Base-by-base conservation (phyloP, 2,888 invertebrate genomes). In the Nephrocerus scutellatus region DNA sequence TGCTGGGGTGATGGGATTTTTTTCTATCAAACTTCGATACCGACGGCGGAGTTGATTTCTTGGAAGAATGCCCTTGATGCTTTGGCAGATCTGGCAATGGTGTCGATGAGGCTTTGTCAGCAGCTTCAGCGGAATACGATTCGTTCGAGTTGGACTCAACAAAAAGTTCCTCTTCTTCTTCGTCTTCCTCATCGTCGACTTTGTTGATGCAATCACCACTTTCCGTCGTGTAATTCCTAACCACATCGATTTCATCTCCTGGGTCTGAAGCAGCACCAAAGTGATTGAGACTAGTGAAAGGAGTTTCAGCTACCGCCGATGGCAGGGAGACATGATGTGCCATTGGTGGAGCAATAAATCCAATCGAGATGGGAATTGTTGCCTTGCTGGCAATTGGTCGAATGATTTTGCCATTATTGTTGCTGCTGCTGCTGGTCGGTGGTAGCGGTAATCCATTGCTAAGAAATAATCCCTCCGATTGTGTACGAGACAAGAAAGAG, bases 401-500 rank as follows among this genome's bases (percentile, higher is more conserved):
- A 45, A 76, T 72, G 25, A 76, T 64, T 55, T 70, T 71, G 14
- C 38, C 43, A 40, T 51, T 49, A 45, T 39, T 41, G 14, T 22
- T 32, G 22, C 25, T 36, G 25, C n/a, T 45, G 20, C 36, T 41
- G 30, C 39, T 19, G 30, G 20, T 33, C 20, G 6, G 44, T 19
- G 32, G 29, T 22, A 38, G 40, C 37, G 45, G 32, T 19, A 46
- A 45, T 12, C 47, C 48, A 37, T 49, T 43, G 18, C 44, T 48
- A 6, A 65, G 41, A 49, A 63, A 67, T n/a, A n/a, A n/a, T 2
- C 65, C 66, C 30, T 68, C 67, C 4, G 63, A 57, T 50, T 75
- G 73, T 12, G 70, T 71, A 13, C 77, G 72, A 26, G 79, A 70
- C 30, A 82, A 62, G 53, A 79, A 76, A 6, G 73, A 74, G 15